A percentile compares a stretch with the other conserved stretches of the same genome.
Evolutionary conservation across 2,113 vertebrate genomes (phyloP).

Genomic region (Clarias magur): DNA sequence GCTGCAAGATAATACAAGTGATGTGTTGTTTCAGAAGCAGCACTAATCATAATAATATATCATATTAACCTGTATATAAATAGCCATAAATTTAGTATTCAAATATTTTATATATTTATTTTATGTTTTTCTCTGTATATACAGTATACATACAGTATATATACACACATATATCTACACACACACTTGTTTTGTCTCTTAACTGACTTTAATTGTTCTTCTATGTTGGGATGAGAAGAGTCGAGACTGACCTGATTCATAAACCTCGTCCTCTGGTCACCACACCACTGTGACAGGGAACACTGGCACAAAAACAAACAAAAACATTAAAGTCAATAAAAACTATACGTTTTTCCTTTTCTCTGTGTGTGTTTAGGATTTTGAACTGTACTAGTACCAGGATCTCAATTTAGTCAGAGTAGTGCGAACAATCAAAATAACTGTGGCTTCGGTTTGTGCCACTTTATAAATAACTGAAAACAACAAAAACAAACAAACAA

Average conservation of each 20-base stretch:
- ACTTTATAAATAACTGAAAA: not conserved
- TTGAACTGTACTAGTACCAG: not conserved
- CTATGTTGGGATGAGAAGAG: not conserved
- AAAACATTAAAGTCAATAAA: not conserved
- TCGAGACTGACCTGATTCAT: constrained; percentile 68
- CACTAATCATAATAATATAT: no score
- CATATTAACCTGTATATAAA: no score
- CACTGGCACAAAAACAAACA: constrained; percentile 58
- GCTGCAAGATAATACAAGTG: no score
- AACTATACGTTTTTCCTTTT: not conserved
- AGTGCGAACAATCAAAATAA: not conserved
- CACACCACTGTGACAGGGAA: constrained; percentile 63
- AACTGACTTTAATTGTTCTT: not conserved
- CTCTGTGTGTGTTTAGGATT: not conserved
- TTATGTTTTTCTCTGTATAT: no score
- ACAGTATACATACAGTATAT: no score
- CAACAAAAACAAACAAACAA: not conserved
- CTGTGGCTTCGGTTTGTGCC: not conserved
- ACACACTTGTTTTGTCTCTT: not conserved
- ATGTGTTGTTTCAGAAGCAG: no score
- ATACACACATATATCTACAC: no score
- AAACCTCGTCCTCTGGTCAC: constrained; percentile 65
- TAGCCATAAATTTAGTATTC: no score
- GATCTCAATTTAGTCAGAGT: not conserved
- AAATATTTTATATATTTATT: no score